phyloP scores from a whole-genome alignment of 2,113 vertebrate species.

The Corythornis vintsioides region DNA sequence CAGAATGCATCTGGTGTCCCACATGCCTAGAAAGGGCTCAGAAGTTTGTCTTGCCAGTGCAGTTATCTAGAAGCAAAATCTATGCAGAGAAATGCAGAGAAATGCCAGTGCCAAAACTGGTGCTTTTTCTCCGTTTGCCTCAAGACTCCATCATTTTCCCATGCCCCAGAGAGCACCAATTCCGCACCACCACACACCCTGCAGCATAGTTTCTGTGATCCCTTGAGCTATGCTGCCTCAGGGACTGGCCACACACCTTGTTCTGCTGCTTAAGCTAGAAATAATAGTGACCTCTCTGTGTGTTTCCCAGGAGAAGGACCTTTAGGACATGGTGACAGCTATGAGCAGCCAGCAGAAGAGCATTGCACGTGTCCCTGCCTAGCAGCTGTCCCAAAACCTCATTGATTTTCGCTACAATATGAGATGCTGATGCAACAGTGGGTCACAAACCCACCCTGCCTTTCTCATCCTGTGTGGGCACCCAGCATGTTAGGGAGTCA shows the following conservation, averaged over 20 bases:
- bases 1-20: background rate
- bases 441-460: background rate
- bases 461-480: background rate
- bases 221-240: background rate
- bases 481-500: fast-evolving
- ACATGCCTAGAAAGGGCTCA: background rate
- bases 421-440: fast-evolving
- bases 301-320: background rate
- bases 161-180: fast-evolving
- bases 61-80: background rate
- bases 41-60: background rate
- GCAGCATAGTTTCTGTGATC: background rate
- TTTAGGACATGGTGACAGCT: background rate
- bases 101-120: background rate
- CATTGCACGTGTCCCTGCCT: too few relatives aligned
- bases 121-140: background rate
- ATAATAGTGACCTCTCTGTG: background rate
- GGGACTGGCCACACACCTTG: fast-evolving
- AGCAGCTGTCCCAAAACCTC: background rate
- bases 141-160: background rate
- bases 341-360: background rate
- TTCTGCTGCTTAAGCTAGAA: background rate
- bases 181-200: background rate
- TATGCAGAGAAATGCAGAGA: background rate
- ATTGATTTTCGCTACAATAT: background rate